Conservation (phyloP, 2,113 vertebrate genomes). For the Choloepus hoffmanni region DNA sequence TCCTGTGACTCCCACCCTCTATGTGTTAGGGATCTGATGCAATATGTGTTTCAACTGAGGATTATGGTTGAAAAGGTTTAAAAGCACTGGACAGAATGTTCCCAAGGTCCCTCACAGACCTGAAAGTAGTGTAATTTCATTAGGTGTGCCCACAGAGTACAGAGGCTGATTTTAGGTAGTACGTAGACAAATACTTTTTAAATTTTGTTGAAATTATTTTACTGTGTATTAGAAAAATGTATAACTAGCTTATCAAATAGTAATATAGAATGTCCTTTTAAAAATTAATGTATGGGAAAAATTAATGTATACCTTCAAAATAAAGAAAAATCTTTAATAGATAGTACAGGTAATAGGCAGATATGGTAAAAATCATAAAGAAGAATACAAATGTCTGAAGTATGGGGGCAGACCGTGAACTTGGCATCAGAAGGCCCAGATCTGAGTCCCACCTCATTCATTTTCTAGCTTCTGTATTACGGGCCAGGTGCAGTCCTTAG, state of each 20-base stretch:
- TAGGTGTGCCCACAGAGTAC: not conserved
- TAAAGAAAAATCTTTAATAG: slow-evolving; percentile 17
- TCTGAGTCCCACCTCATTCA: not conserved
- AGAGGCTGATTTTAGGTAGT: not conserved
- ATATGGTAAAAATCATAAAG: not conserved
- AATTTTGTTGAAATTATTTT: slow-evolving; percentile 16
- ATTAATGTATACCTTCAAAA: not conserved
- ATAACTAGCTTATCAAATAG: not conserved
- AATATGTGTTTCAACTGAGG: not conserved
- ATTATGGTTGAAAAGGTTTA: not conserved
- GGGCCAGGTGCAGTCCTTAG: not conserved
- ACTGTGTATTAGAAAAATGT: slow-evolving; percentile 11
- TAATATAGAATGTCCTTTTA: slow-evolving; percentile 16
- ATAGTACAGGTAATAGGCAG: not conserved
- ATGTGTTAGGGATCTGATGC: not conserved
- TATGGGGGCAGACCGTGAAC: not conserved
- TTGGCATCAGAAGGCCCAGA: not conserved
- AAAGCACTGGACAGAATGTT: slow-evolving; percentile 55
- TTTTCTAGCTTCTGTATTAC: too few species aligned
- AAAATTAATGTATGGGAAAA: not conserved
- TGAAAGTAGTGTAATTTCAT: not conserved
- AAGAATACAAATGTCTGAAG: not conserved
- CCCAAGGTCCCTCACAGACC: not conserved
- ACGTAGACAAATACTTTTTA: not conserved
- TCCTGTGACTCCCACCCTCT: not conserved